These are phyloP conservation scores for Urocitellus parryii DNA, from an alignment of 2,113 vertebrate genomes.

Conservation along the genomic window DNA sequence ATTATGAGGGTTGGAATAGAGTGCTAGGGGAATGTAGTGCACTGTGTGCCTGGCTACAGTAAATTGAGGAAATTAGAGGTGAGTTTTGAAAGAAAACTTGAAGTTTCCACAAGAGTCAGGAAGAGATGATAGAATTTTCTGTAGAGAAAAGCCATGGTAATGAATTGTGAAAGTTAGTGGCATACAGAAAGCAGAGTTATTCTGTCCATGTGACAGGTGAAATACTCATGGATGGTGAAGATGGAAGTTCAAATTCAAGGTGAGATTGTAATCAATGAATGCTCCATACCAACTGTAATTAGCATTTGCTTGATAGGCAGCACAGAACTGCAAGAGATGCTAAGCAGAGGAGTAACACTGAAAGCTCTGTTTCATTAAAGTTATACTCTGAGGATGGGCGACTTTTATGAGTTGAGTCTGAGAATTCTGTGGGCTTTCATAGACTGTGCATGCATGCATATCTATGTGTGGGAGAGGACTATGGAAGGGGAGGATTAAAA, in stretches of 20 bases:
- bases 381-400: not conserved
- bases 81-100: not conserved
- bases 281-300: not conserved
- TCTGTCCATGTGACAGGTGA: not conserved
- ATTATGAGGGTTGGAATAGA: not conserved
- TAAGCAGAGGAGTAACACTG: not conserved
- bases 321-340: not conserved
- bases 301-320: not conserved
- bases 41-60: not conserved
- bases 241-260: not conserved
- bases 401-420: not conserved
- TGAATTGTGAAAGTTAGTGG: not conserved
- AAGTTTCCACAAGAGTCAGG: not conserved
- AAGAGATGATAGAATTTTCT: not conserved
- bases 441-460: not conserved
- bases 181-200: not conserved
- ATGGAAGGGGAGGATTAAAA: not conserved
- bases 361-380: not conserved
- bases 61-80: not conserved
- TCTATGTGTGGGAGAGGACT: not conserved
- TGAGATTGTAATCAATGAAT: not conserved
- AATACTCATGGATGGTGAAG: not conserved
- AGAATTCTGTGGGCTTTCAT: not conserved
- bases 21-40: not conserved
- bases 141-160: not conserved